Evolutionary conservation across 2,888 invertebrate species (phyloP).

Genomic region (Pherbina coryleti): DNA sequence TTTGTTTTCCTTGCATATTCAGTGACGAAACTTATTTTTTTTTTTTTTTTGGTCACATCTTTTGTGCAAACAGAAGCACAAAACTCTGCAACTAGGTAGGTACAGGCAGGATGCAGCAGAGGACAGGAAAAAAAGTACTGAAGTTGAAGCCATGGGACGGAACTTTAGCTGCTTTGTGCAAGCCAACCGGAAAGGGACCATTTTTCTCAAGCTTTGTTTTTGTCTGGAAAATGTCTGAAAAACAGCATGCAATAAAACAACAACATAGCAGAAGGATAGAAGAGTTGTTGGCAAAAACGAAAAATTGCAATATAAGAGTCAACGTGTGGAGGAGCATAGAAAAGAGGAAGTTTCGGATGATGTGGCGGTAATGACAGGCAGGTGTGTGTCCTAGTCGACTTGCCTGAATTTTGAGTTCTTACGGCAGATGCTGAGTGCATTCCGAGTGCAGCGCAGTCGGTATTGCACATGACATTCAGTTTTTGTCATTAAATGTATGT

Average conservation of each 20-base stretch:
- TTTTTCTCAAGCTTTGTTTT: constrained; percentile 53
- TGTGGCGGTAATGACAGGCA: constrained; percentile 16
- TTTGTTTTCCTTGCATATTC: constrained; percentile 40
- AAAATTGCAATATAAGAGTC: background rate
- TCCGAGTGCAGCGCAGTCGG: constrained; percentile 13
- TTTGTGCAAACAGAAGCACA: constrained; percentile 12
- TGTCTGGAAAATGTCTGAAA: constrained; percentile 64
- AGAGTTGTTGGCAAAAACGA: constrained; percentile 27
- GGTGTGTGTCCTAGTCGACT: constrained; percentile 3
- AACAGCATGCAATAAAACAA: constrained; percentile 48
- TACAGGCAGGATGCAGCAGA: constrained; percentile 37
- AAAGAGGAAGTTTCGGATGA: constrained; percentile 41
- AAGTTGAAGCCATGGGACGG: constrained; percentile 43
- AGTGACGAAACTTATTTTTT: constrained; percentile 60
- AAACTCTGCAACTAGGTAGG: background rate
- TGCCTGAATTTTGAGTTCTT: background rate
- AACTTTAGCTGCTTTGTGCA: constrained; percentile 61
- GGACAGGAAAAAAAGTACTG: constrained; percentile 16
- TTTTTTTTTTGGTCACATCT: constrained; percentile 44
- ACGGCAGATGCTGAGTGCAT: constrained; percentile 7
- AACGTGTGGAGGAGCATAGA: constrained; percentile 47
- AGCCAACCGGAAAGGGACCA: constrained; percentile 57
- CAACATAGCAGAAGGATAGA: constrained; percentile 30
- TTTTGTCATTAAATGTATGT: background rate
- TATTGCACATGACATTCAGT: constrained; percentile 32